A percentile compares a stretch with the other conserved stretches of the same genome.
Evolutionary conservation across 2,797 vertebrate genomes (phyloP).

Genomic region (Columba guinea): DNA sequence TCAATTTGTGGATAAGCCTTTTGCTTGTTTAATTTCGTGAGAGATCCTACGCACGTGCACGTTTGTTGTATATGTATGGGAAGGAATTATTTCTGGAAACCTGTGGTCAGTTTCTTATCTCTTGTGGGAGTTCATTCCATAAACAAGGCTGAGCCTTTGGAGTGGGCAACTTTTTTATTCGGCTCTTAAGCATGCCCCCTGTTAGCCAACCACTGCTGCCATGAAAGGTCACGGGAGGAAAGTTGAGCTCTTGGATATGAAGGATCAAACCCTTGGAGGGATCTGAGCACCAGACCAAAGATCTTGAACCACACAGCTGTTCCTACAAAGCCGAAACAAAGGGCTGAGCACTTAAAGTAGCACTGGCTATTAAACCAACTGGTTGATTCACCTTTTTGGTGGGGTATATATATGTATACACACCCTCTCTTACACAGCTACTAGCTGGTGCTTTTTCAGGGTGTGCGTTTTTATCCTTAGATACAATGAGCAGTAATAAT

Average conservation of each 20-base stretch:
- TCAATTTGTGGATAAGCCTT: background rate
- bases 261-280: background rate
- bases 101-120: background rate
- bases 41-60: background rate
- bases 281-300: background rate
- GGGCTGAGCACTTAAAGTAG: background rate
- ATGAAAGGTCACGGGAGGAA: background rate
- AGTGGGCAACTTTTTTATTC: background rate
- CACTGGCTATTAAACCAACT: background rate
- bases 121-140: background rate
- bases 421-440: rapidly evolving
- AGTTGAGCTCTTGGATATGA: background rate
- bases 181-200: background rate
- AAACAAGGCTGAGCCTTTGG: background rate
- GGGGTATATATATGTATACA: background rate
- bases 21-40: background rate
- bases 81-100: background rate
- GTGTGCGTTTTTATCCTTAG: background rate
- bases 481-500: background rate
- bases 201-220: constrained; percentile 4
- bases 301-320: background rate
- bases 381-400: background rate
- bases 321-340: background rate
- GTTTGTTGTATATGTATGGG: background rate
- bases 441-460: background rate